These are phyloP conservation scores for Lanistes nyassanus DNA, from an alignment of 1,140 invertebrate species.

Conservation along the genomic window DNA sequence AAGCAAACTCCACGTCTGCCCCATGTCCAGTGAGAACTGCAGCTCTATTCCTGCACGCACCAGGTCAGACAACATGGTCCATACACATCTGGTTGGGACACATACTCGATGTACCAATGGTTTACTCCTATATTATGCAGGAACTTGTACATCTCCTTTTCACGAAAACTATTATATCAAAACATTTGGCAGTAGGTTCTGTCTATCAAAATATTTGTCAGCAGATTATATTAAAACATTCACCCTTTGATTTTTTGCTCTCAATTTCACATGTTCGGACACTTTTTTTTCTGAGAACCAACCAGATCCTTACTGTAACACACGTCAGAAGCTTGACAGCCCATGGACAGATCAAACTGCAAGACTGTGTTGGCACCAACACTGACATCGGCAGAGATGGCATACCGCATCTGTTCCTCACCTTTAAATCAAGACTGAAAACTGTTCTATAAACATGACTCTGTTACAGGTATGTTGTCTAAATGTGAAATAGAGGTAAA, in stretches of 20 bases:
- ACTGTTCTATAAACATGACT: too few species aligned
- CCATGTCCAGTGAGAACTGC: slow-evolving; percentile 60
- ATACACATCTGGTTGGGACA: too few species aligned
- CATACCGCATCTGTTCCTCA: slow-evolving; percentile 61
- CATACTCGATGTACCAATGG: too few species aligned
- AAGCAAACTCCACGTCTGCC: slow-evolving; percentile 59
- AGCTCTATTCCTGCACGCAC: slow-evolving; percentile 49
- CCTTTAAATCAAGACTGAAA: slow-evolving; percentile 43
- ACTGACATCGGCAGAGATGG: slow-evolving; percentile 67
- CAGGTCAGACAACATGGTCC: too few species aligned
- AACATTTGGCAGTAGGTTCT: neutral
- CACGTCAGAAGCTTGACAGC: slow-evolving; percentile 56
- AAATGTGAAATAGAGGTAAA: too few species aligned
- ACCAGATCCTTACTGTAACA: slow-evolving; percentile 65
- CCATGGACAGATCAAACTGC: slow-evolving; percentile 66
- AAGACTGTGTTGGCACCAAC: slow-evolving; percentile 60
- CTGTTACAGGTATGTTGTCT: too few species aligned
- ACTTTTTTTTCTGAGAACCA: too few species aligned
- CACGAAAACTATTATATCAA: neutral
- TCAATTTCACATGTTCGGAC: too few species aligned
- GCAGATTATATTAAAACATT: neutral
- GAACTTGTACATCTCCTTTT: too few species aligned
- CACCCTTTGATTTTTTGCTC: neutral
- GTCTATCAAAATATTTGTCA: neutral
- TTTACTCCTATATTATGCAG: too few species aligned